These are phyloP conservation scores for Neocrepidodera transversa DNA, from an alignment of 2,888 invertebrate genomes.

Conservation along the genomic window DNA sequence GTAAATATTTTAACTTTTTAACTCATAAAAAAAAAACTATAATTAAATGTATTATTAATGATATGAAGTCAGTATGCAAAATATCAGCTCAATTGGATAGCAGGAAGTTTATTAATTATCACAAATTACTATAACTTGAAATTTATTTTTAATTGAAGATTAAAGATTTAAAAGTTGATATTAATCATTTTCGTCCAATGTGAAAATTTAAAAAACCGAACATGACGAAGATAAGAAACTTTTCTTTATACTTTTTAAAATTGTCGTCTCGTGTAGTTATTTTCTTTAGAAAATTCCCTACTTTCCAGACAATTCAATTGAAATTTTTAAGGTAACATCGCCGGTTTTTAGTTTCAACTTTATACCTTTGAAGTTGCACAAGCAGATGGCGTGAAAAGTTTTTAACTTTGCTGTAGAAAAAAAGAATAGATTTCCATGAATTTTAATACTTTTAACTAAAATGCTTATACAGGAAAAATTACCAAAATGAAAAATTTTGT, in stretches of 20 bases:
- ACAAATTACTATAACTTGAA: too few species aligned
- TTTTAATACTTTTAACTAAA: not conserved
- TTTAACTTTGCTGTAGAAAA: not conserved
- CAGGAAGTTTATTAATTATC: too few species aligned
- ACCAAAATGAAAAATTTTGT: too few species aligned
- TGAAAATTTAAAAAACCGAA: not conserved
- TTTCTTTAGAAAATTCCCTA: not conserved
- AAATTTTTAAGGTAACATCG: not conserved
- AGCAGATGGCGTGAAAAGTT: conserved; percentile 5
- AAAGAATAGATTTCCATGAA: not conserved
- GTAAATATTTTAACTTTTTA: too few species aligned
- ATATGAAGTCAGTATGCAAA: too few species aligned
- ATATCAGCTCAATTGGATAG: too few species aligned
- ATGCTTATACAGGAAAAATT: too few species aligned
- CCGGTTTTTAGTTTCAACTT: not conserved
- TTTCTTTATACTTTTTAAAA: conserved; percentile 3
- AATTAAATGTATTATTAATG: too few species aligned
- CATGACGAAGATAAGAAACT: not conserved
- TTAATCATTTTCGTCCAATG: not conserved
- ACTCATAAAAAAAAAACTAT: too few species aligned
- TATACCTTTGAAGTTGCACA: not conserved
- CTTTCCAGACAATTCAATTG: conserved; percentile 7
- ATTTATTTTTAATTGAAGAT: too few species aligned
- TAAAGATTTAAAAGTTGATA: too few species aligned
- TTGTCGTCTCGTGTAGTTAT: not conserved